These are phyloP conservation scores for Corticium candelabrum DNA, from an alignment of 37 sponge, comb jelly and placozoan species.

Conservation along the genomic window DNA sequence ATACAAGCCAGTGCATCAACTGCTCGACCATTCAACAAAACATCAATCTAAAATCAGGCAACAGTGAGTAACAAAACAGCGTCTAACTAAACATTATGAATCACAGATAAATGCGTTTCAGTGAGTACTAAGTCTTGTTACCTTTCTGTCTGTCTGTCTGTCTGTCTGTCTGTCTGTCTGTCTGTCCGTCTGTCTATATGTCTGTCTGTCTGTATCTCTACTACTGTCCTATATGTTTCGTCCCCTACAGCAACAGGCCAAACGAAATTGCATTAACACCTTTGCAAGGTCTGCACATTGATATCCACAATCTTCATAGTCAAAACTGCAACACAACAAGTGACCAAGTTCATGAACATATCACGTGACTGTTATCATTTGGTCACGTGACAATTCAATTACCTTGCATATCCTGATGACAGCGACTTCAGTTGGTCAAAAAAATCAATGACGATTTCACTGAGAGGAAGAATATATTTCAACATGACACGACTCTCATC, in stretches of 20 bases:
- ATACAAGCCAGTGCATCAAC: constrained; percentile 81
- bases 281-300: constrained; percentile 57
- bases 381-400: neutral
- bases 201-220: no score
- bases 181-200: no score
- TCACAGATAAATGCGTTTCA: neutral
- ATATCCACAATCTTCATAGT: constrained; percentile 89
- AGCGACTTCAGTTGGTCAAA: constrained; percentile 66
- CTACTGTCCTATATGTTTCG: no score
- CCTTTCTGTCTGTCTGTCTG: no score
- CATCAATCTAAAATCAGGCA: constrained; percentile 48
- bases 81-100: neutral
- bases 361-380: no score
- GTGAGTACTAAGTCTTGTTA: no score
- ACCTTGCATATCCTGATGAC: constrained; percentile 89
- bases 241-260: no score
- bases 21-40: constrained; percentile 67
- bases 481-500: constrained; percentile 52
- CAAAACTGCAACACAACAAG: constrained; percentile 50
- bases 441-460: constrained; percentile 83
- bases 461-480: constrained; percentile 68
- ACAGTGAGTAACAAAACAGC: neutral
- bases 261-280: constrained; percentile 19
- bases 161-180: no score
- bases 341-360: constrained; percentile 5